Conservation (phyloP, 2,113 vertebrate species). For the Sceloporus tristichus region DNA sequence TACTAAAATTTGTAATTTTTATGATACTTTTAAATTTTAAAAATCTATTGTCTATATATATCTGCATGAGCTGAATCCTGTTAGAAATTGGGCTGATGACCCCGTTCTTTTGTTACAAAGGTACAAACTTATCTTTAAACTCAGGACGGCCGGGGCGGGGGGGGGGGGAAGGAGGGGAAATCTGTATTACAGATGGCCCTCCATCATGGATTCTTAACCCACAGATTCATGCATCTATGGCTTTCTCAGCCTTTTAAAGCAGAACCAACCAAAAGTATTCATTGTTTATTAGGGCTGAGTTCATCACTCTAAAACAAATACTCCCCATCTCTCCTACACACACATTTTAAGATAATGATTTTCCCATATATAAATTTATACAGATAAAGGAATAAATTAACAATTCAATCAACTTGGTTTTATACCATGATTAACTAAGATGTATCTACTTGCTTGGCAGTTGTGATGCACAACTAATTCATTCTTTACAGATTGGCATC, state of each 20-base stretch:
- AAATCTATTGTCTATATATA: neutral
- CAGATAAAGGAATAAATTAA: neutral
- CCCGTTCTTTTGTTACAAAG: too few species aligned
- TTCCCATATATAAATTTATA: neutral
- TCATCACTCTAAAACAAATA: neutral
- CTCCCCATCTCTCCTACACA: too few species aligned
- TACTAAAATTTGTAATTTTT: neutral
- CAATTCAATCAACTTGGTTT: neutral
- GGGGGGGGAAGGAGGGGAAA: too few species aligned
- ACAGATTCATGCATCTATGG: too few species aligned
- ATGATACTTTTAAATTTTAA: neutral
- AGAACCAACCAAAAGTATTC: neutral
- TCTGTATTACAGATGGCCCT: too few species aligned
- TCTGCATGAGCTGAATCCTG: slow-evolving; percentile 17
- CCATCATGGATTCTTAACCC: too few species aligned
- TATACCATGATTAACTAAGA: neutral
- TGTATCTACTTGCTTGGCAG: neutral
- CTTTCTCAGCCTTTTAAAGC: neutral
- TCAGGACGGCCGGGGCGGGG: too few species aligned
- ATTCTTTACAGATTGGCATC: neutral
- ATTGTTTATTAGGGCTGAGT: neutral
- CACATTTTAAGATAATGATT: neutral
- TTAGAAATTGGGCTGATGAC: neutral
- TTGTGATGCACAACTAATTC: neutral
- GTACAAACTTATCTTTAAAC: too few species aligned